A percentile compares a stretch with the other conserved stretches of the same genome.
Conservation (phyloP, 2,888 invertebrate species). For the Leucoptera coffeella region DNA sequence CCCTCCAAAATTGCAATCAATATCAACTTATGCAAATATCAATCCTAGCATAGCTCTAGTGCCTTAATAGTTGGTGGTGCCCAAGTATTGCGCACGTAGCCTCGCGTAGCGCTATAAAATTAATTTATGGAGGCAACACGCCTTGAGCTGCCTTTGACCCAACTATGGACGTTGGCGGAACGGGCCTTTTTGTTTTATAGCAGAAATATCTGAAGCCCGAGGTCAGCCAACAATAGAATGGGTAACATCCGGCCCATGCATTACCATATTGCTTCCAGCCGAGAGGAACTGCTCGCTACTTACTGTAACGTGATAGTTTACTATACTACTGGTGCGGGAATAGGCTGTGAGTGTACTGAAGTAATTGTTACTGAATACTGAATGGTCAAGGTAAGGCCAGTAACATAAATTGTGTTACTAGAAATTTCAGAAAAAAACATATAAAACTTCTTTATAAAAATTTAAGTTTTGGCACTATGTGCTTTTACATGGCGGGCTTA, state of each 20-base stretch:
- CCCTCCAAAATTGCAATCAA: no score
- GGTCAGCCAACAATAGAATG: slow-evolving; percentile 51
- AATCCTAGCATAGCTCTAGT: background rate
- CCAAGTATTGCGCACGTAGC: no score
- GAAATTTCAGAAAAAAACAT: background rate
- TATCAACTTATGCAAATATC: no score
- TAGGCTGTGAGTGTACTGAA: no score
- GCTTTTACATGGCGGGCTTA: no score
- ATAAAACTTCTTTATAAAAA: background rate
- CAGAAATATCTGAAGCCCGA: slow-evolving; percentile 18
- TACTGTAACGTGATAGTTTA: slow-evolving; percentile 4
- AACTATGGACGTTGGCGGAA: no score
- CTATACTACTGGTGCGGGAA: no score
- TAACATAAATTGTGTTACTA: no score
- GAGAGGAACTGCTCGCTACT: slow-evolving; percentile 19
- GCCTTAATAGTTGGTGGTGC: background rate
- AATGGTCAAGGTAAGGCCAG: no score
- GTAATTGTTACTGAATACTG: no score
- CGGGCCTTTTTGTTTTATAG: slow-evolving; percentile 2
- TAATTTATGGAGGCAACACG: no score
- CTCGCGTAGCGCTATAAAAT: no score
- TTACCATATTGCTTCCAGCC: slow-evolving; percentile 41
- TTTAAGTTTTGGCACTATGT: background rate
- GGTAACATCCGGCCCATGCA: slow-evolving; percentile 40
- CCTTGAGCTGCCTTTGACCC: slow-evolving; percentile 1